Conservation (phyloP, 2,797 vertebrate genomes). For the Cyclopterus lumpus region DNA sequence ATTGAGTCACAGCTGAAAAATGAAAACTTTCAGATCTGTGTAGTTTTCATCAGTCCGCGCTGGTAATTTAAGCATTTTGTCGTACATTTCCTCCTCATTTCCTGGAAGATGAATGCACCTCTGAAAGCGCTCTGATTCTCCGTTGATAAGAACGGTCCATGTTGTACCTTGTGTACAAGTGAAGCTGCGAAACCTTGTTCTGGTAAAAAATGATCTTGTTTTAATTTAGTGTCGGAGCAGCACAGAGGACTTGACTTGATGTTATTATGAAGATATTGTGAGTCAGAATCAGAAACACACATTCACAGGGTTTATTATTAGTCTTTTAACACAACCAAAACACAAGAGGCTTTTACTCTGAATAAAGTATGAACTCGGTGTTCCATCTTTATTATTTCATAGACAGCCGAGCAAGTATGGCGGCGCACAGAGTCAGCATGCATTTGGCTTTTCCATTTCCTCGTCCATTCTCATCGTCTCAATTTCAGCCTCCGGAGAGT, state of each 20-base stretch:
- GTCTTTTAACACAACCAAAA: conserved; percentile 57
- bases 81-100: conserved; percentile 34
- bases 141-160: conserved; percentile 5
- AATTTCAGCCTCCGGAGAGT: conserved; percentile 78
- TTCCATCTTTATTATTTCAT: conserved; percentile 80
- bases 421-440: conserved; percentile 56
- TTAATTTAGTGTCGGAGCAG: conserved; percentile 25
- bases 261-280: conserved; percentile 13
- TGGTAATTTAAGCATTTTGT: conserved; percentile 40
- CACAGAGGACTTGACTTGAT: conserved; percentile 3
- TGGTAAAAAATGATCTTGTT: conserved; percentile 21
- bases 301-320: conserved; percentile 66
- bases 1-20: conserved; percentile 24
- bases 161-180: neutral
- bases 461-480: conserved; percentile 73
- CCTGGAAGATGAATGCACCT: conserved; percentile 30
- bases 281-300: conserved; percentile 37
- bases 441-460: conserved; percentile 68
- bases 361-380: conserved; percentile 80
- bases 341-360: conserved; percentile 71
- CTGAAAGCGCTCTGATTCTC: conserved; percentile 17
- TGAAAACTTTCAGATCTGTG: conserved; percentile 19
- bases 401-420: conserved; percentile 53
- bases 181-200: conserved; percentile 3
- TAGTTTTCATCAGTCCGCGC: neutral